Conservation (phyloP, 2,797 vertebrate genomes). For the Eidolon dupreanum region DNA sequence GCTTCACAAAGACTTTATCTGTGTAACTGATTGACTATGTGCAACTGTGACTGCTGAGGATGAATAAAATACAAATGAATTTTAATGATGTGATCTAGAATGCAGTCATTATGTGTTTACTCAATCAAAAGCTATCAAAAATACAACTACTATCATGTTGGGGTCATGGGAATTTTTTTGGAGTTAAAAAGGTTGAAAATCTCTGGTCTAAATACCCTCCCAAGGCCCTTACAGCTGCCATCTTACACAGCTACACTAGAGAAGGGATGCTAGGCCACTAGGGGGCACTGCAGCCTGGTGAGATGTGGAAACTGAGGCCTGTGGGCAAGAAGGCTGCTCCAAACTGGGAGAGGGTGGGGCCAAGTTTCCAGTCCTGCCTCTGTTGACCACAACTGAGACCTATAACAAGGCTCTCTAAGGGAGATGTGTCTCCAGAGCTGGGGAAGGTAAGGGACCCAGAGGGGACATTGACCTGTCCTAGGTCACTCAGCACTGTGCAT, state of each 20-base stretch:
- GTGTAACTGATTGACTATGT: neutral
- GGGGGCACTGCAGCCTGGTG: neutral
- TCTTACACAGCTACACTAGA: neutral
- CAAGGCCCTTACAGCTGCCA: neutral
- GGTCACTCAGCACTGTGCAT: neutral
- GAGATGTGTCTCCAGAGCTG: neutral
- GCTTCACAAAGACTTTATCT: neutral
- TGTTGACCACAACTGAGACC: neutral
- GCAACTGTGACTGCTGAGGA: neutral
- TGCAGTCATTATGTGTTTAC: neutral
- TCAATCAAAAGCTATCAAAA: constrained; percentile 25
- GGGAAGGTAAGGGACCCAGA: neutral
- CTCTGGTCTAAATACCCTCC: neutral
- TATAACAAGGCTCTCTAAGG: neutral
- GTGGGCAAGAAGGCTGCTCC: neutral
- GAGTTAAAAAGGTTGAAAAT: neutral
- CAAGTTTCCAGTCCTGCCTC: neutral
- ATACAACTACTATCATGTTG: neutral
- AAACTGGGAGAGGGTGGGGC: neutral
- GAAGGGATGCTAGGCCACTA: neutral
- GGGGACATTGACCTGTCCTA: neutral
- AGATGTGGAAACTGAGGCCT: neutral
- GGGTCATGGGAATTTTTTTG: neutral
- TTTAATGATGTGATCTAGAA: constrained; percentile 5
- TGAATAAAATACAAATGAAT: constrained; percentile 8